A percentile compares a stretch with the other conserved stretches of the same genome.
These are phyloP conservation scores for Prinia subflava DNA, from an alignment of 2,113 vertebrate genomes.

Conservation along the genomic window DNA sequence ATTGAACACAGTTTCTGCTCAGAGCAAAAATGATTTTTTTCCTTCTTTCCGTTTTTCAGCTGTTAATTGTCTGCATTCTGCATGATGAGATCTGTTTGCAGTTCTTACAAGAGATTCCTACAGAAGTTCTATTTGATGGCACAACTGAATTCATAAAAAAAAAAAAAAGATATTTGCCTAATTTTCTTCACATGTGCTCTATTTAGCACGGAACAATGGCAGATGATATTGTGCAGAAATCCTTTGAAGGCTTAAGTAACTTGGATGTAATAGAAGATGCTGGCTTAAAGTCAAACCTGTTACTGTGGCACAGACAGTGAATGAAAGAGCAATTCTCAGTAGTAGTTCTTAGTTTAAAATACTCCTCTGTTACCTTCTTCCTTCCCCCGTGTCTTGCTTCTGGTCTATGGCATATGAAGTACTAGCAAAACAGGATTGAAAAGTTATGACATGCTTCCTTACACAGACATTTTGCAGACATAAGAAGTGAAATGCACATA, in stretches of 20 bases:
- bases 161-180: not conserved
- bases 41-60: not conserved
- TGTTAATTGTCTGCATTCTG: not conserved
- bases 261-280: conserved; percentile 63
- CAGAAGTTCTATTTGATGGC: conserved; percentile 18
- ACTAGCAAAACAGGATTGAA: not conserved
- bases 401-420: not conserved
- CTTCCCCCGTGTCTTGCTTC: not conserved
- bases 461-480: not conserved
- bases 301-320: conserved; percentile 28
- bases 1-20: not conserved
- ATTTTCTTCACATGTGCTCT: conserved; percentile 60
- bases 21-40: not conserved
- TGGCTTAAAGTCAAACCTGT: conserved; percentile 52
- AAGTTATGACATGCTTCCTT: not conserved
- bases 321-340: conserved; percentile 23
- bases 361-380: not conserved
- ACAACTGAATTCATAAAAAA: conserved; percentile 9
- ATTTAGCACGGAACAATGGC: conserved; percentile 26
- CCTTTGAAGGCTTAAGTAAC: conserved; percentile 48
- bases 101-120: conserved; percentile 37
- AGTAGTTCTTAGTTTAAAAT: conserved; percentile 6
- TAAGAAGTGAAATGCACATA: not conserved
- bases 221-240: conserved; percentile 39
- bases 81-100: not conserved